Base-by-base conservation (phyloP, 2,797 vertebrate genomes). In the Phalanger gymnotis region DNA sequence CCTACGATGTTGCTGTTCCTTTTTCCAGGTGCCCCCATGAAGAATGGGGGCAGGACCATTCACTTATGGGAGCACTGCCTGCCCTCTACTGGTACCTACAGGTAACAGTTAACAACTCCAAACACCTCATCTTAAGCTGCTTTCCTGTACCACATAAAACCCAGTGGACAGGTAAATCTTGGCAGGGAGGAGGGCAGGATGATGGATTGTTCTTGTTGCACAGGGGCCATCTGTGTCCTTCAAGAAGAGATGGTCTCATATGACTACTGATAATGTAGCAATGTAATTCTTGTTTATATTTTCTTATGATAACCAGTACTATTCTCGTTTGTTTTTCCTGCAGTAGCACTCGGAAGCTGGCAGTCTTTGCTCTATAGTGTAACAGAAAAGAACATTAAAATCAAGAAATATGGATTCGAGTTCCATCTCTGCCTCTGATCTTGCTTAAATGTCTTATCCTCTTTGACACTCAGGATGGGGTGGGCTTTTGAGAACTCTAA, bases 71-170 rank as follows among this genome's bases (percentile, higher is more conserved):
- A 22, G 81, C 57, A 22, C 53, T 91, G 94, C 61, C 97, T 96
- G 97, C 97, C 97, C 47, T 95, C 97, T 98, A 93, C 97, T 30
- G 97, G 96, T 4, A 0, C 30, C 51, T 96, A 6, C 93, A 47
- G 87, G 94, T 90, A 97, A 31, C 91, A 47, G 95, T 1, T 34
- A n/a, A 27, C 22, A 47, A 7, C 40, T 47, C 7, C 61, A 2
- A 73, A 73, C 28, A 40, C n/a, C 66, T 31, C n/a, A 47, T 81
- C 40, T 81, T 12, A 2, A 1, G 61, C 61, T 27, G 73, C 25
- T 87, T 87, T 87, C 73, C 40, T 51, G 40, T 47, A 51, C 22
- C 40, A 47, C 40, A 87, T 9, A 87, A 87, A 87, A 51, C 40
- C 34, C 40, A 51, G 3, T 87, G 31, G 66, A 81, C n/a, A 40